These are phyloP conservation scores for Notarius lentiginosus DNA, from an alignment of 2,113 vertebrate species.

Conservation along the genomic window DNA sequence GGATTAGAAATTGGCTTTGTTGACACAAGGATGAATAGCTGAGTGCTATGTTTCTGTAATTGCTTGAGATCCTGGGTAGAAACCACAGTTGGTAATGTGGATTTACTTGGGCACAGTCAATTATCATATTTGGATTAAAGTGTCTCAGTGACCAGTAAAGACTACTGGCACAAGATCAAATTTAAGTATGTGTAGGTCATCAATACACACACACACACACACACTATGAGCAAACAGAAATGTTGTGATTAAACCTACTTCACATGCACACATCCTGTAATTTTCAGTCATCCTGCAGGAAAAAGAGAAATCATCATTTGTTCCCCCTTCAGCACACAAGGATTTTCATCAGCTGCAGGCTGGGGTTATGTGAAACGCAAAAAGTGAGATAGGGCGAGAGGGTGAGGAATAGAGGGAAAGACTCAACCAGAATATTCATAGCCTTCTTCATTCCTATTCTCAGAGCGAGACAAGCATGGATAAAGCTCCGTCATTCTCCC, in stretches of 20 bases:
- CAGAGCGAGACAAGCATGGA: slow-evolving; percentile 21
- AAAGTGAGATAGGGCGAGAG: slow-evolving; percentile 12
- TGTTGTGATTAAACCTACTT: slow-evolving; percentile 27
- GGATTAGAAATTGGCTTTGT: slow-evolving; percentile 11
- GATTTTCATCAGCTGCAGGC: slow-evolving; percentile 45
- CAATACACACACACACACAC: too few relatives aligned
- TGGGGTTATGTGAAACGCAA: slow-evolving; percentile 18
- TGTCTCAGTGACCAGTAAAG: neutral
- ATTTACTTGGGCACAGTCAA: neutral
- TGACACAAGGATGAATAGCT: neutral
- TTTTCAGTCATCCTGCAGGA: slow-evolving; percentile 40
- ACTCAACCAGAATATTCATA: slow-evolving; percentile 51
- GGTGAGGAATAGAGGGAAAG: slow-evolving; percentile 17
- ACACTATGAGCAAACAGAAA: neutral
- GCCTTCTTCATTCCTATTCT: slow-evolving; percentile 45
- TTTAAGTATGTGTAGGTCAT: slow-evolving; percentile 4
- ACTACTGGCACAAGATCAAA: slow-evolving; percentile 6
- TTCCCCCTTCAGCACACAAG: slow-evolving; percentile 42
- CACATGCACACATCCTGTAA: slow-evolving; percentile 38
- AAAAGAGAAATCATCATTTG: slow-evolving; percentile 51
- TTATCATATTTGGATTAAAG: slow-evolving; percentile 16
- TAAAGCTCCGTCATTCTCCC: slow-evolving; percentile 41
- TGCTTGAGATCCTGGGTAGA: neutral
- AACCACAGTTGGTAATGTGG: neutral
- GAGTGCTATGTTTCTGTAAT: slow-evolving; percentile 1